A percentile compares a stretch with the other conserved stretches of the same genome.
Evolutionary conservation across 2,113 vertebrate genomes (phyloP).

Genomic region (Oxyura jamaicensis): DNA sequence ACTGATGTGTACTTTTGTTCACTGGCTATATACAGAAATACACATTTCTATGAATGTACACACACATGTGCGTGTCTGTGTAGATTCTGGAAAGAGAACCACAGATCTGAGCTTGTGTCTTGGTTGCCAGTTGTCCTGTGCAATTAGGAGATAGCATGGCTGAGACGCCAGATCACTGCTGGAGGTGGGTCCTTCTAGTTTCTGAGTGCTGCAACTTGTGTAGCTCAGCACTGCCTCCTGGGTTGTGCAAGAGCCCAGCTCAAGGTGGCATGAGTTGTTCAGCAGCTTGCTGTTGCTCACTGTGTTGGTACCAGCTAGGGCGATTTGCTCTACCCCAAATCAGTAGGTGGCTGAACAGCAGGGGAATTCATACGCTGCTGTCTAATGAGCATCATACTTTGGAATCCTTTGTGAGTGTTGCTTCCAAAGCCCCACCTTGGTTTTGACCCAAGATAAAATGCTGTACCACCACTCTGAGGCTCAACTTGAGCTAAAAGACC

Average conservation of each 20-base stretch:
- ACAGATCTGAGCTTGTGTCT: neutral
- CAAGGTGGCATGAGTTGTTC: neutral
- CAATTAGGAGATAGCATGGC: neutral
- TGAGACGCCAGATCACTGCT: neutral
- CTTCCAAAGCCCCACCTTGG: neutral
- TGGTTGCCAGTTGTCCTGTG: neutral
- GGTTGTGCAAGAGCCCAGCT: neutral
- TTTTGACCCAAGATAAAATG: neutral
- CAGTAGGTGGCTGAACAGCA: neutral
- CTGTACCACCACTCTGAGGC: neutral
- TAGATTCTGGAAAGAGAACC: neutral
- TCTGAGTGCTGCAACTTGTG: neutral
- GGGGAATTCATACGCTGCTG: neutral
- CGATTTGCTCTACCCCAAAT: neutral
- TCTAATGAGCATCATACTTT: neutral
- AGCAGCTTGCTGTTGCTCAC: neutral
- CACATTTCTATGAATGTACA: neutral
- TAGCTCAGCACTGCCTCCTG: neutral
- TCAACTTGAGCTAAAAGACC: neutral
- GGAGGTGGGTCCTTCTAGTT: neutral
- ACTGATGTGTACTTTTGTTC: neutral
- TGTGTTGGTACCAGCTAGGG: neutral
- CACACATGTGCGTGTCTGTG: neutral
- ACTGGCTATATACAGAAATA: neutral
- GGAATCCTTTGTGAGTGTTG: neutral